Evolutionary conservation across 1,140 invertebrate genomes (phyloP), one percentile per base, ranked within the genome.

Genomic region (Argopecten irradians): DNA sequence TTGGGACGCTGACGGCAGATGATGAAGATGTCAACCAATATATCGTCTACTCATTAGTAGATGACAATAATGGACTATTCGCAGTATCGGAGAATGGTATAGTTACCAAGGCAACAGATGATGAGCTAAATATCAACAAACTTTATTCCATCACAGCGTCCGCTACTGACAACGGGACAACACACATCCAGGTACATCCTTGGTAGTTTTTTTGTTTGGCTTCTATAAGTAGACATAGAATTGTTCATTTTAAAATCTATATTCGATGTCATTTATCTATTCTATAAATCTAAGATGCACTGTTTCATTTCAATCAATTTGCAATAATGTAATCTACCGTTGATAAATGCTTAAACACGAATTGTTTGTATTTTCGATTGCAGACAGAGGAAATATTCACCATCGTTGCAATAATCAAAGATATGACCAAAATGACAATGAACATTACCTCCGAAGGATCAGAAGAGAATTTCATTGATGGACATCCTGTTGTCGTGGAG

Each of bases 11-110:
- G 34, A 88, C 86, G 0, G 91, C 91, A 8, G 46, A 36, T 32
- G 92, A 93, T 85, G 90, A 93, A 82, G 92, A 93, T 39, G n/a
- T 22, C n/a, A 85, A 43, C 16, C 91, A 93, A 82, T 85, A 39
- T 34, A 89, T 91, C 28, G 88, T 86, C n/a, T 91, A 90, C 82
- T 71, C 82, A 28, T 83, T 93, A n/a, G 36, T 86, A 14, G 87
- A 89, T 36, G 89, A 89, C 83, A 43, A 36, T 36, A 84, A 55
- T 0, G 87, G 88, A 0, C 34, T 82, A n/a, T 92, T 92, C 84
- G 39, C 41, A 71, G 83, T 93, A 16, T 83, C 14, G n/a, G 46
- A 55, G 34, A 32, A 34, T 55, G 85, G 87, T n/a, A 32, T 71
- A 0, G 87, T 92, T 71, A 85, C 84, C 82, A 92, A 90, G 88